Evolutionary conservation across 2,888 invertebrate species (phyloP).

Genomic region (Ophion obscuratus): DNA sequence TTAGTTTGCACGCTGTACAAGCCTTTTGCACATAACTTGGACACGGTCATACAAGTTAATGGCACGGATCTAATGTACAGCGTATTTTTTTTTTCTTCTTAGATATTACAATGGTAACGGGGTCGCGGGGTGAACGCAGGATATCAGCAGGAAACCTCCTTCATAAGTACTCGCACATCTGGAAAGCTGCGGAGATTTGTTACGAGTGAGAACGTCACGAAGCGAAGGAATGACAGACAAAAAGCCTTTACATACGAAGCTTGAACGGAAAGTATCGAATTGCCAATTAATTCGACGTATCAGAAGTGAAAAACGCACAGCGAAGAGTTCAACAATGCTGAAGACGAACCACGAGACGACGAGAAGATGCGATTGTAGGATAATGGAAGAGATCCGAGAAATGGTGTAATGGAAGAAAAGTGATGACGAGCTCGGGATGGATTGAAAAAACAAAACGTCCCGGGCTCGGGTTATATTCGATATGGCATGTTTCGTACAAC

Average conservation of each 20-base stretch:
- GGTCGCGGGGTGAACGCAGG: constrained; percentile 22
- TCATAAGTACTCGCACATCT: constrained; percentile 23
- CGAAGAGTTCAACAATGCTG: neutral
- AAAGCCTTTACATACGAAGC: neutral
- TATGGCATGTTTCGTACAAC: constrained; percentile 28
- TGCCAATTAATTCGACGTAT: neutral
- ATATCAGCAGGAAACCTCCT: constrained; percentile 11
- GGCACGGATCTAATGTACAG: constrained; percentile 37
- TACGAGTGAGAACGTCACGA: neutral
- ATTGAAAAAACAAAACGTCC: neutral
- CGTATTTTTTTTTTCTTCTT: constrained; percentile 16
- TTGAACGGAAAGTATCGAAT: neutral
- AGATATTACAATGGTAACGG: constrained; percentile 3
- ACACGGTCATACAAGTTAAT: constrained; percentile 25
- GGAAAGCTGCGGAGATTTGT: constrained; percentile 42
- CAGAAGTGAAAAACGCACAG: neutral
- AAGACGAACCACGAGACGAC: neutral
- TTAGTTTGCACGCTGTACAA: constrained; percentile 15
- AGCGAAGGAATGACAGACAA: neutral
- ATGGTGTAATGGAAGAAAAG: constrained; percentile 24
- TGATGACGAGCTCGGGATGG: neutral
- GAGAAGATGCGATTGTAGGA: constrained; percentile 1
- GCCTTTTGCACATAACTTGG: constrained; percentile 11
- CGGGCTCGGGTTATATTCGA: constrained; percentile 19
- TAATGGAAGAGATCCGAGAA: neutral